A percentile compares a stretch with the other conserved stretches of the same genome.
These are phyloP conservation scores for Troides aeacus DNA, from an alignment of 2,888 invertebrate genomes.

Conservation along the genomic window DNA sequence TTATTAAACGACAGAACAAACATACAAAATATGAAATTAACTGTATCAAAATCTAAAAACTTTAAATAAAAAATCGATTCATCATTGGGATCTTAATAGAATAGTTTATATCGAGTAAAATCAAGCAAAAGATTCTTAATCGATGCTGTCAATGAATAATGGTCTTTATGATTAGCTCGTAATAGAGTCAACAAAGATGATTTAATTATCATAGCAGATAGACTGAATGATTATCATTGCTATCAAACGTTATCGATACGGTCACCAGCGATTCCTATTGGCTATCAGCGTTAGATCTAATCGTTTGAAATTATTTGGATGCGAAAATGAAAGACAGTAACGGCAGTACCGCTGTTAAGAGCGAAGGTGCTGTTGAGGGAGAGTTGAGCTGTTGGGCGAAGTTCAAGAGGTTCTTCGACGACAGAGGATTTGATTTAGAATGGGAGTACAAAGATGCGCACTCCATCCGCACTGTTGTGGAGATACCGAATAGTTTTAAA, in stretches of 20 bases:
- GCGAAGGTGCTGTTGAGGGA: conserved; percentile 33
- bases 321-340: conserved; percentile 29
- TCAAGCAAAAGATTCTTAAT: background rate
- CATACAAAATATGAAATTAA: too few relatives aligned
- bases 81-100: too few relatives aligned
- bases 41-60: too few relatives aligned
- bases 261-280: conserved; percentile 18
- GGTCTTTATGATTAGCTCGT: conserved; percentile 11
- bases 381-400: conserved; percentile 64
- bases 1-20: too few relatives aligned
- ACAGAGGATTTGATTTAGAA: conserved; percentile 69
- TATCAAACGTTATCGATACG: conserved; percentile 24
- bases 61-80: too few relatives aligned
- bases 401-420: conserved; percentile 67
- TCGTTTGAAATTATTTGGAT: conserved; percentile 29
- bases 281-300: conserved; percentile 28
- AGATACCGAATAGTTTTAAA: conserved; percentile 46
- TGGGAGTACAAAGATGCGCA: conserved; percentile 55
- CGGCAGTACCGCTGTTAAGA: background rate
- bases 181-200: conserved; percentile 21
- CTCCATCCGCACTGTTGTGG: conserved; percentile 44
- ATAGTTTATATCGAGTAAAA: too few relatives aligned
- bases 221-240: conserved; percentile 18
- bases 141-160: conserved; percentile 18
- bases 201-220: conserved; percentile 20